phyloP scores from a whole-genome alignment of 2,888 invertebrate species.

The Oxycera nigricornis region DNA sequence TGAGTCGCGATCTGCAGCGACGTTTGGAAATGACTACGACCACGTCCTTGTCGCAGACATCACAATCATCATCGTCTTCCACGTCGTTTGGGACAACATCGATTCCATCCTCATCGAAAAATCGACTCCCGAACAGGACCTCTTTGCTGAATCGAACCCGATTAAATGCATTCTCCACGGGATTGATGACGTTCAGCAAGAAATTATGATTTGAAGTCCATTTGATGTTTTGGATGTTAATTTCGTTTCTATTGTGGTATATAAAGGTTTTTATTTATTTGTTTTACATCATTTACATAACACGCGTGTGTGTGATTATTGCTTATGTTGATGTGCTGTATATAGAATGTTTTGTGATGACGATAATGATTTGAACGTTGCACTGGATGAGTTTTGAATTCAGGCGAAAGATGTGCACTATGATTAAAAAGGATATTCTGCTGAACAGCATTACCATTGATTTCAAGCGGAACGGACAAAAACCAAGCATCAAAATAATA shows the following conservation, averaged over 20 bases:
- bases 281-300: background rate
- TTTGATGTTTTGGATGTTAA: conserved; percentile 36
- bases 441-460: no score
- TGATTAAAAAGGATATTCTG: no score
- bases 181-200: conserved; percentile 42
- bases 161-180: conserved; percentile 44
- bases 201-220: conserved; percentile 46
- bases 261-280: conserved; percentile 1
- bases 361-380: background rate
- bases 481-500: no score
- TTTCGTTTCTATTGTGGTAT: conserved; percentile 22
- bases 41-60: background rate
- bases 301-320: background rate
- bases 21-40: conserved; percentile 14
- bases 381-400: no score
- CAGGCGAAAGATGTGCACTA: no score
- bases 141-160: conserved; percentile 44
- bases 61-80: background rate
- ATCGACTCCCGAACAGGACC: conserved; percentile 7
- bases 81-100: no score
- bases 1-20: conserved; percentile 22
- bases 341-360: background rate
- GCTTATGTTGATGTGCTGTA: background rate
- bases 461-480: no score
- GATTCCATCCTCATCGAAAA: conserved; percentile 14